Evolutionary conservation across 2,113 vertebrate species (phyloP), one percentile per base, ranked within the genome.

Genomic region (Egretta garzetta): DNA sequence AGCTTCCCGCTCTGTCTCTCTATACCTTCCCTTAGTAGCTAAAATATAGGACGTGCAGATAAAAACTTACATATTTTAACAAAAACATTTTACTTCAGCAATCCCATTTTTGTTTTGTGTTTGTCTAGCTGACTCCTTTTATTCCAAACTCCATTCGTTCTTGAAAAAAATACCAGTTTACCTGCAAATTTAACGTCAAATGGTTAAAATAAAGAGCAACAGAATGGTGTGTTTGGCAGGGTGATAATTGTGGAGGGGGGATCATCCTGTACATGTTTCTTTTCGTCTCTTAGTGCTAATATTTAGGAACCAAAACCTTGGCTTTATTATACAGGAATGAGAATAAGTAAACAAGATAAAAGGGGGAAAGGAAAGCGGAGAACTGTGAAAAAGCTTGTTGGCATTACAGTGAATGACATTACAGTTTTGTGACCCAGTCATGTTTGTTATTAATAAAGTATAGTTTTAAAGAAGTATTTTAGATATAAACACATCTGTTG

Each of bases 401-500:
- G 30, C 52, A 43, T 63, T 77, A 45, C 27, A 92, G 5, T 33
- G 45, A 88, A 77, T 52, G 20, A 62, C 70, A 76, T 41, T 76
- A 80, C 28, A 80, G 10, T 68, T 95, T 90, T 73, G n/a, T 95
- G 75, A 85, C 55, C 41, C 26, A 92, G 63, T 86, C 81, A 70
- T n/a, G 49, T 75, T 90, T 72, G 45, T 88, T 96, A 68, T 80
- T 92, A 75, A 84, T 84, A 55, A 76, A 80, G 7, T 43, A 56
- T 14, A 75, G 24, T 74, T 94, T 88, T 82, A 92, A 96, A 75
- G 10, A 47, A 81, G 8, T 47, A 50, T 58, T 96, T 92, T 73
- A 93, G 26, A 37, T 88, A 80, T 80, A 93, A 96, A 67, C 37
- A 70, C 74, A 86, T 95, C 50, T 86, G 71, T 66, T 93, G 7